phyloP scores from a whole-genome alignment of 2,113 vertebrate genomes.

The Psittacula cyanocephala region DNA sequence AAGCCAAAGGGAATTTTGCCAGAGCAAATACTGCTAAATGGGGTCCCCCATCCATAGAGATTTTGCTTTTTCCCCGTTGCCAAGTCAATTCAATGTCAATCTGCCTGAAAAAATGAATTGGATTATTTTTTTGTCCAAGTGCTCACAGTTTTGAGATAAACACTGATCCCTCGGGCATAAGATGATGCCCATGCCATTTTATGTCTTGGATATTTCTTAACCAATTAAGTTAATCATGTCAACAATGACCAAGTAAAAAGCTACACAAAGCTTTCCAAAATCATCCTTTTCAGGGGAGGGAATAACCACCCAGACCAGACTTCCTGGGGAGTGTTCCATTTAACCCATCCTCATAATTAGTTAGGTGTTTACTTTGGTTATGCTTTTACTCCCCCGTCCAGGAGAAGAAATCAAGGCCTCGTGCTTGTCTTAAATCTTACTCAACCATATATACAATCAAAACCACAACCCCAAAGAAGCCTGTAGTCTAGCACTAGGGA shows the following conservation, averaged over 20 bases:
- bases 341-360: not conserved
- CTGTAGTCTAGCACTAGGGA: not conserved
- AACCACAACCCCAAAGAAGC: not conserved
- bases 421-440: not conserved
- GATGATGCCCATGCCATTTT: not conserved
- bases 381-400: not conserved
- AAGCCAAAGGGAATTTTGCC: conserved; percentile 44
- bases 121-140: not conserved
- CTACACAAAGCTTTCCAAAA: not conserved
- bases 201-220: not conserved
- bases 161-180: not conserved
- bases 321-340: not conserved
- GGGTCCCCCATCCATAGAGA: not conserved
- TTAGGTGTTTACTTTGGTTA: not conserved
- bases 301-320: not conserved
- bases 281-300: not conserved
- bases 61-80: not conserved
- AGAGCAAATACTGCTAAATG: conserved; percentile 46
- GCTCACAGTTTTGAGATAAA: not conserved
- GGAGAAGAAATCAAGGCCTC: not conserved
- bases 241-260: not conserved
- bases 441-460: not conserved
- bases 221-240: not conserved
- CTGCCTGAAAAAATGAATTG: not conserved
- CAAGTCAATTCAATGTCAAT: not conserved